Percentiles rank a stretch among this genome's conserved stretches.
Evolutionary conservation across 2,888 invertebrate species (phyloP).

Genomic region (Dolichopus griseipennis): DNA sequence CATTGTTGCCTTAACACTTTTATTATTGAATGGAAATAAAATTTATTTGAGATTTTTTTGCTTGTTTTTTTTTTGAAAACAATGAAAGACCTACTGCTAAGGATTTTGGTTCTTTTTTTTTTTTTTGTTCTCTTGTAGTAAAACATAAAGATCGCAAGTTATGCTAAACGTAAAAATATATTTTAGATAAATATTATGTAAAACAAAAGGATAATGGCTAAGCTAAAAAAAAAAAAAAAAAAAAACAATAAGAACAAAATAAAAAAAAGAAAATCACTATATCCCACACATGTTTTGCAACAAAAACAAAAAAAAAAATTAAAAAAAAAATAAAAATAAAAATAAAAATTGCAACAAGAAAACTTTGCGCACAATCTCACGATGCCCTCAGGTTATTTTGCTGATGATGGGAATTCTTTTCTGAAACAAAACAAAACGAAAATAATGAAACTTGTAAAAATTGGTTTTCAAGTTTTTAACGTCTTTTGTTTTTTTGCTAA

Average conservation of each 20-base stretch:
- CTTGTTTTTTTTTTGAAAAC: background rate
- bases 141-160: conserved; percentile 3
- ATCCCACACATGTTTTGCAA: background rate
- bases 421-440: background rate
- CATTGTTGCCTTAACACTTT: background rate
- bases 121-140: background rate
- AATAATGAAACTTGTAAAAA: background rate
- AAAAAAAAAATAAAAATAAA: background rate
- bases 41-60: background rate
- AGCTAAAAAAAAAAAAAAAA: background rate
- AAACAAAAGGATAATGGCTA: conserved; percentile 6
- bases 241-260: background rate
- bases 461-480: background rate
- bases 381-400: conserved; percentile 3
- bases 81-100: background rate
- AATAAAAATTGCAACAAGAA: background rate
- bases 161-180: background rate
- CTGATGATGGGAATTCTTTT: conserved; percentile 6
- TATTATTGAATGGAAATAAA: background rate
- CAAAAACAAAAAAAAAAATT: background rate
- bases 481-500: too few relatives aligned
- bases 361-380: background rate
- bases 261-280: background rate
- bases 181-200: background rate
- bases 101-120: background rate